Evolutionary conservation across 2,797 vertebrate genomes (phyloP).

Genomic region (Pitangus sulphuratus): DNA sequence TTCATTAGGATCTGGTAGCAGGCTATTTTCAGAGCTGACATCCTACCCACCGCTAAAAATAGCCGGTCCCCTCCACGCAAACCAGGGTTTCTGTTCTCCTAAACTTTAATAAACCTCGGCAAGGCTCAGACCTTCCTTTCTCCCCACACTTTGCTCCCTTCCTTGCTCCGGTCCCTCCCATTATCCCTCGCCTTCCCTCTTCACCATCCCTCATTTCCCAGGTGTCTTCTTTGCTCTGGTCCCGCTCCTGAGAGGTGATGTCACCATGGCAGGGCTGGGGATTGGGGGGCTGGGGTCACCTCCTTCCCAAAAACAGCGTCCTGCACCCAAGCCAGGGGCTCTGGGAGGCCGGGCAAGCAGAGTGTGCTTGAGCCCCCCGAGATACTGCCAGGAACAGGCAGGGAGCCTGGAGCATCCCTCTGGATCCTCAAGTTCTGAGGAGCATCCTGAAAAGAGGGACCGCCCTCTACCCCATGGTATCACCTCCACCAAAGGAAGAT

Average conservation of each 20-base stretch:
- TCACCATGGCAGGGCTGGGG: rapidly evolving
- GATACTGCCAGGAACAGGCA: background rate
- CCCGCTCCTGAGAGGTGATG: background rate
- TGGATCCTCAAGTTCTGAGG: background rate
- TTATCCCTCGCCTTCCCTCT: background rate
- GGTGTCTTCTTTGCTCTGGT: background rate
- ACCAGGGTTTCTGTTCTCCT: slow-evolving; percentile 67
- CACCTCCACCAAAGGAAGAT: background rate
- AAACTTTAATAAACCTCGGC: slow-evolving; percentile 62
- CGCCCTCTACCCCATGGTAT: rapidly evolving
- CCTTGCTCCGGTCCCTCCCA: background rate
- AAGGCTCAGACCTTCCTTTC: background rate
- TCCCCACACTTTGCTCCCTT: background rate
- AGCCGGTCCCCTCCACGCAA: slow-evolving; percentile 69
- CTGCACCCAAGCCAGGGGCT: background rate
- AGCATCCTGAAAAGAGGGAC: background rate
- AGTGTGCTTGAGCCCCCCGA: rapidly evolving
- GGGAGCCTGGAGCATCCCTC: background rate
- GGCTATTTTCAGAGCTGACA: slow-evolving; percentile 80
- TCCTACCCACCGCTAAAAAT: slow-evolving; percentile 78
- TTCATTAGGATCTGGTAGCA: slow-evolving; percentile 71
- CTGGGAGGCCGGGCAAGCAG: background rate
- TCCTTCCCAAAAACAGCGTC: background rate
- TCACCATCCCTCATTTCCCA: background rate
- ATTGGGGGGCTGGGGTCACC: background rate